Conservation (phyloP, 2,888 invertebrate genomes). For the Deilephila elpenor region DNA sequence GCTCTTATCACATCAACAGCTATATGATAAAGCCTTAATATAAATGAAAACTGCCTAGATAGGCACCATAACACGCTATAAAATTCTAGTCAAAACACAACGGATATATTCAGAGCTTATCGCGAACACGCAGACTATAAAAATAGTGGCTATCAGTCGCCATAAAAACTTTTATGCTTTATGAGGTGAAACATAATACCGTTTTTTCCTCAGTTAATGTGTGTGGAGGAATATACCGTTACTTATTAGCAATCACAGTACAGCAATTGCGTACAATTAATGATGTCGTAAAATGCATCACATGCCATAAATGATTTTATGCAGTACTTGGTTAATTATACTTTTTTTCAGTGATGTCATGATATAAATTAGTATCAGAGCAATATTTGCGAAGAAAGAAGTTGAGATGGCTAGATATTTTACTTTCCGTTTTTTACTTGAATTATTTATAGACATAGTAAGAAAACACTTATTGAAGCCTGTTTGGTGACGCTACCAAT, state of each 20-base stretch:
- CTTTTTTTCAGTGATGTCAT: not conserved
- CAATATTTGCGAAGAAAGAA: too few relatives aligned
- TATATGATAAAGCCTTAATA: not conserved
- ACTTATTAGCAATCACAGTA: not conserved
- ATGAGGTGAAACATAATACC: constrained; percentile 34
- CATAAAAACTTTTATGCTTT: constrained; percentile 45
- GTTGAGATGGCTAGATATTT: too few relatives aligned
- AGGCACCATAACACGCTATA: constrained; percentile 14
- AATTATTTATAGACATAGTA: too few relatives aligned
- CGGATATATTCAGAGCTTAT: constrained; percentile 36
- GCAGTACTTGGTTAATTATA: not conserved
- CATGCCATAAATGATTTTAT: not conserved
- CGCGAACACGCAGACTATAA: constrained; percentile 43
- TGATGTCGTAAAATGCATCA: not conserved
- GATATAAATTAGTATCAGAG: not conserved
- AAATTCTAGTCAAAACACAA: constrained; percentile 18
- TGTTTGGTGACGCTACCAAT: too few relatives aligned
- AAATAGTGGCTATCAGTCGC: constrained; percentile 40
- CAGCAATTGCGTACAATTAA: not conserved
- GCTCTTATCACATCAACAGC: not conserved
- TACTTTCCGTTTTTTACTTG: too few relatives aligned
- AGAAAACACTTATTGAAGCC: too few relatives aligned
- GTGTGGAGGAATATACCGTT: constrained; percentile 16
- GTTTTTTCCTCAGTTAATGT: constrained; percentile 20
- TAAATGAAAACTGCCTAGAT: not conserved